Evolutionary conservation across 2,888 invertebrate genomes (phyloP), one percentile per base, ranked within the genome.

Genomic region (Ecliptopera silaceata): DNA sequence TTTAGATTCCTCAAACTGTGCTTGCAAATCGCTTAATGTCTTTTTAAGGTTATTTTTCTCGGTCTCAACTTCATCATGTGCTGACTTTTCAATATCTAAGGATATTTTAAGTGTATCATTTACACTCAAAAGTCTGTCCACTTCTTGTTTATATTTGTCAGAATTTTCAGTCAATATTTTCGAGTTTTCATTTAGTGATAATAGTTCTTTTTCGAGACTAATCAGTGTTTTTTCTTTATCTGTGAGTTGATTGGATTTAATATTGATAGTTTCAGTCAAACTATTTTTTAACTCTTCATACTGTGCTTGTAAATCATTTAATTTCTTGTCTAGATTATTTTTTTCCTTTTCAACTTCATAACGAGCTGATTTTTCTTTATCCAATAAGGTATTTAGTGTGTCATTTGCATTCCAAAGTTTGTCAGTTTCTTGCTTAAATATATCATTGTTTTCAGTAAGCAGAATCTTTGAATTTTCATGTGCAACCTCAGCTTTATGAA

Each of bases 331-430:
- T 48, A 75, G 26, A 43, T 53, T 55, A 48, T 67, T 62, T 53
- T 70, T 76, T 42, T 74, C 76, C 0, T 43, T 70, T 58, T 74
- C 73, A 17, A 69, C 39, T 58, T 68, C 63, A 53, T 75, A 71
- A 39, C 63, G 64, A 20, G 65, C 69, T 0, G 66, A 66, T 61
- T 77, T 79, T 55, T 78, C 76, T 45, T 62, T 52, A 10, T 45
- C 55, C 15, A 76, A 57, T 22, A 64, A 56, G 26, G 59, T 64
- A 2, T 57, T 42, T 3, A 79, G 36, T 18, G 44, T 32, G 22
- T 68, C 63, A 17, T 65, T 66, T 52, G 66, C 58, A 22, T 8
- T 17, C 6, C 31, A 15, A 31, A 64, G 20, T n/a, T 34, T 36
- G 10, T 56, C 42, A 26, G 26, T 17, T 51, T 56, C 54, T 26